Conservation (phyloP, 1,140 invertebrate genomes). For the Drosophila obscura region DNA sequence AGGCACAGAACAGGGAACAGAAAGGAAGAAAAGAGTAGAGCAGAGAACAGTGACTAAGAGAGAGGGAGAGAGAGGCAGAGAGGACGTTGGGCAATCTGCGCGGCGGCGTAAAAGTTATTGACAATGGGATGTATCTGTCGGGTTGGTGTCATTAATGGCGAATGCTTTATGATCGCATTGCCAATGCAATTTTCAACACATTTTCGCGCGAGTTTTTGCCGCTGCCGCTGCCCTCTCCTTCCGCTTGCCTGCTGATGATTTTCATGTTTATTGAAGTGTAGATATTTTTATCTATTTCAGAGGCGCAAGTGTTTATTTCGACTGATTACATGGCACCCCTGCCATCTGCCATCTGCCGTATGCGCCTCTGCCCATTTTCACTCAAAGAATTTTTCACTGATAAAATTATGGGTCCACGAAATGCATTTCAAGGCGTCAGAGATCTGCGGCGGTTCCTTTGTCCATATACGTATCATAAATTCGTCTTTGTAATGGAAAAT, state of each 20-base stretch:
- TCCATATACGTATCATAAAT: conserved; percentile 50
- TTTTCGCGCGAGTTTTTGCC: conserved; percentile 61
- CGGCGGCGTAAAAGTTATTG: conserved; percentile 81
- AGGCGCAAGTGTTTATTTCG: conserved; percentile 81
- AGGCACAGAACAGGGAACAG: background rate
- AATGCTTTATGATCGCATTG: conserved; percentile 83
- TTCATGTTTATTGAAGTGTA: conserved; percentile 83
- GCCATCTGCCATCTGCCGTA: too few species aligned
- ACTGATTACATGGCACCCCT: conserved; percentile 64
- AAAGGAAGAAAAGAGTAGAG: too few species aligned
- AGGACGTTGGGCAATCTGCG: conserved; percentile 63
- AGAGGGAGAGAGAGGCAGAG: background rate
- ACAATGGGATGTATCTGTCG: conserved; percentile 84
- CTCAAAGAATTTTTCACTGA: conserved; percentile 58
- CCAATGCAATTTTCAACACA: conserved; percentile 82
- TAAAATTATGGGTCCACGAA: conserved; percentile 59
- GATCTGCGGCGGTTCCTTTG: conserved; percentile 25
- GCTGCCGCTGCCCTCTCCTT: too few species aligned
- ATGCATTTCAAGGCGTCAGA: conserved; percentile 41
- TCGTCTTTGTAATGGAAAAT: conserved; percentile 36
- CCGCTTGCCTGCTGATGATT: conserved; percentile 59
- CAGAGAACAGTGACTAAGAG: background rate
- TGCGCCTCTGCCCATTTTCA: conserved; percentile 27
- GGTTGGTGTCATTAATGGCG: conserved; percentile 82
- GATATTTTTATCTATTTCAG: conserved; percentile 83